Conservation (phyloP, 2,888 invertebrate species). For the Synanthedon andrenaeformis region DNA sequence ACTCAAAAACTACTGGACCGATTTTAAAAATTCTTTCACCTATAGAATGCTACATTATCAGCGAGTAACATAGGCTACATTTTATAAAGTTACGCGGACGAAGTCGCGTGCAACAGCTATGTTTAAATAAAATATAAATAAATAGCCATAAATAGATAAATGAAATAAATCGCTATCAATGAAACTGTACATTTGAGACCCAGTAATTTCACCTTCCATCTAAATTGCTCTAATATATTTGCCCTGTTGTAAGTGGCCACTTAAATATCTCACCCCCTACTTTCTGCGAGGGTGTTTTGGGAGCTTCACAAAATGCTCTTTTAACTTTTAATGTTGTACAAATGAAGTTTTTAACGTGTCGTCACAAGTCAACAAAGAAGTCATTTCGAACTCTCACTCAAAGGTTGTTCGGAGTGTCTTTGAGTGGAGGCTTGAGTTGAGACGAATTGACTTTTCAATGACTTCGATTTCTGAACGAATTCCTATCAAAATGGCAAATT, state of each 20-base stretch:
- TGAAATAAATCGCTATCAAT: conserved; percentile 6
- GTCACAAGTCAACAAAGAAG: not conserved
- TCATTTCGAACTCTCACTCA: not conserved
- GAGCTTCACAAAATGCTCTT: not conserved
- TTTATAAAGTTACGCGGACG: no score
- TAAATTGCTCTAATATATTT: conserved; percentile 53
- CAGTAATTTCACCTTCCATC: conserved; percentile 20
- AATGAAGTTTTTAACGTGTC: not conserved
- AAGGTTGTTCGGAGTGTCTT: not conserved
- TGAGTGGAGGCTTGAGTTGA: no score
- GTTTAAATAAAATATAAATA: no score
- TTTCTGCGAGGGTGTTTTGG: not conserved
- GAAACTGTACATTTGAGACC: conserved; percentile 10
- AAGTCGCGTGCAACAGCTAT: no score
- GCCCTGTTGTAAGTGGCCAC: conserved; percentile 40
- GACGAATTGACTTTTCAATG: no score
- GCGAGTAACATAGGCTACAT: no score
- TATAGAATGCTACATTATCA: no score
- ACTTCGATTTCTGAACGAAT: no score
- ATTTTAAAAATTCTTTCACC: no score
- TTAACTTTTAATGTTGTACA: not conserved
- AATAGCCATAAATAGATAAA: no score
- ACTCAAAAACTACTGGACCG: no score
- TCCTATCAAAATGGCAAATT: no score
- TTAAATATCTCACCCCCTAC: conserved; percentile 33